Base-by-base conservation (phyloP, 2,797 vertebrate genomes). In the Danio aesculapii region DNA sequence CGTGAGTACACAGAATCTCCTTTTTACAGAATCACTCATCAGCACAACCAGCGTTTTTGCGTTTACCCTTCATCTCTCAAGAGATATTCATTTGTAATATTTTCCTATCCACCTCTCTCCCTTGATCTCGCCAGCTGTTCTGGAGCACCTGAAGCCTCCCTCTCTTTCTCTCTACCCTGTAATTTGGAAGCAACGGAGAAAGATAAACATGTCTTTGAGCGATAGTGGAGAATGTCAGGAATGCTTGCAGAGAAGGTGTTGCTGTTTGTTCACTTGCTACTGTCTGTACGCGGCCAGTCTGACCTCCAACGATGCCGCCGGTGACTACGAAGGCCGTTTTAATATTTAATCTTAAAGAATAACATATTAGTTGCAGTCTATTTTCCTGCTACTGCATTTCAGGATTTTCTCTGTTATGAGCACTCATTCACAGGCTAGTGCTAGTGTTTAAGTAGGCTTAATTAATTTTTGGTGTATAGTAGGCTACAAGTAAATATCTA, bases 61-160 rank as follows among this genome's bases (percentile, higher is more conserved):
- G 85, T 85, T 89, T 83, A 88, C 83, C 74, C 43, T 41, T 19
- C 47, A 50, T 88, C 88, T 91, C 87, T 90, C 85, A 84, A 85
- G 87, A 87, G 86, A 89, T 87, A 84, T 87, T 89, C 75, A 90
- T 89, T 80, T 70, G 30, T 52, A 21, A 46, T 14, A 74, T 76
- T 80, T 84, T 86, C 67, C 47, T 55, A 79, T 81, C 70, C 75
- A 47, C 71, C 82, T 53, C 63, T 57, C 58, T 58, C 73, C 57
- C 86, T 79, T 86, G 84, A 86, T 81, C 64, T 84, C 70, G 89
- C 81, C 93, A 94, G 91, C 92, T 95, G 94, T 93, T 92, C 77
- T 66, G 75, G 83, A 88, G 90, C 92, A 94, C 93, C 93, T 93
- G 93, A 92, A 90, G 83, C 80, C 79, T 79, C 61, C 50, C 47